Conservation (phyloP, 37 sponge, comb jelly and placozoan species). For the Cladorhizidae sp. region DNA sequence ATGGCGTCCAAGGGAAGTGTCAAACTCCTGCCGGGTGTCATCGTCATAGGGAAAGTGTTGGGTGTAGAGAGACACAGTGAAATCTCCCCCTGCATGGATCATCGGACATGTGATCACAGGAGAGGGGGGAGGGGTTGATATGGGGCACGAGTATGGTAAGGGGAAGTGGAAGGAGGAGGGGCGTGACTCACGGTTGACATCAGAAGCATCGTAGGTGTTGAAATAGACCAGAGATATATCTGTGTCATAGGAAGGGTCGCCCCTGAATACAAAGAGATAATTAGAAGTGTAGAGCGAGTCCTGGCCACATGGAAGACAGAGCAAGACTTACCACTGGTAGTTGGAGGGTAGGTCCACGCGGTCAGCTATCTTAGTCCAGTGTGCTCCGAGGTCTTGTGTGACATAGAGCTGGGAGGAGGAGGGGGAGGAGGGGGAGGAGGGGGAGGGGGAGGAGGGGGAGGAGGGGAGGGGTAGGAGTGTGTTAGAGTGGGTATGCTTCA, state of each 20-base stretch:
- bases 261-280: conserved; percentile 36
- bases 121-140: background rate
- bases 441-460: background rate
- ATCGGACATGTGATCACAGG: too few relatives aligned
- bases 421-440: background rate
- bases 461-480: background rate
- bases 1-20: conserved; percentile 50
- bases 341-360: conserved; percentile 23
- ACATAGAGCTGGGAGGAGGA: conserved; percentile 34
- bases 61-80: conserved; percentile 41
- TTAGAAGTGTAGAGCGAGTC: background rate
- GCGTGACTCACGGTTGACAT: background rate
- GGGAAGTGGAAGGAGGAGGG: background rate
- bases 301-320: background rate
- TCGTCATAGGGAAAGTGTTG: conserved; percentile 34
- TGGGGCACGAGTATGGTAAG: background rate
- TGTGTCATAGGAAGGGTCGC: conserved; percentile 19
- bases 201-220: conserved; percentile 45
- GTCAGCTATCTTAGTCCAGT: conserved; percentile 34
- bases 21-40: conserved; percentile 41
- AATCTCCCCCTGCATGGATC: conserved; percentile 1
- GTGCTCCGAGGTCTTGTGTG: conserved; percentile 27
- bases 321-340: conserved; percentile 46
- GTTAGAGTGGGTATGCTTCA: too few relatives aligned
- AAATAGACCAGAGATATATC: conserved; percentile 20